A percentile compares a stretch with the other conserved stretches of the same genome.
phyloP scores from a whole-genome alignment of 2,113 vertebrate species.

The Oryzias woworae region DNA sequence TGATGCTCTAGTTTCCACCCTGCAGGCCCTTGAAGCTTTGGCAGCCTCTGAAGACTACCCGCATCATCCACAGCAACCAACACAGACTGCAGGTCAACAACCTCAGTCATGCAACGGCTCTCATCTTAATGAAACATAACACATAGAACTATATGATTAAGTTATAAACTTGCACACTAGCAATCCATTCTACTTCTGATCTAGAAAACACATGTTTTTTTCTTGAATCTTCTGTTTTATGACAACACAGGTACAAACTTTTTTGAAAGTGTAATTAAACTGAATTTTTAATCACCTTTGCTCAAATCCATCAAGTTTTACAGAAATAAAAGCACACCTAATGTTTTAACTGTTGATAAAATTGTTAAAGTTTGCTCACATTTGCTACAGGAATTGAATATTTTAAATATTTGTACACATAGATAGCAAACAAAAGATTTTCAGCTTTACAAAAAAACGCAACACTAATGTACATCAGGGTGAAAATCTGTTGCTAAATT shows the following conservation, averaged over 20 bases:
- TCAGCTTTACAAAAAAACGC: no score
- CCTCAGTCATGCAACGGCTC: conserved; percentile 55
- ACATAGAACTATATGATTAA: background rate
- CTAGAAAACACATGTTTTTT: conserved; percentile 6
- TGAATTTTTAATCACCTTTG: no score
- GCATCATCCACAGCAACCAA: conserved; percentile 85
- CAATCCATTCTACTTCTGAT: background rate
- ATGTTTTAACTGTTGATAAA: no score
- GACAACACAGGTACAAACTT: no score
- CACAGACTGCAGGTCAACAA: conserved; percentile 93
- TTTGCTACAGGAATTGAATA: no score
- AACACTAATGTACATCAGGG: no score
- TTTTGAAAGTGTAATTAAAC: no score
- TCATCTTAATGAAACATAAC: conserved; percentile 24
- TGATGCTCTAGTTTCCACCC: conserved; percentile 95
- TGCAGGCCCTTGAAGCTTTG: conserved; percentile 95
- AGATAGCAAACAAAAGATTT: no score
- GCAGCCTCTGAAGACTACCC: conserved; percentile 96
- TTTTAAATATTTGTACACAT: no score
- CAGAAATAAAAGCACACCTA: no score
- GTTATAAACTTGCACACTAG: conserved; percentile 8
- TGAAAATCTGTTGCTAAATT: background rate
- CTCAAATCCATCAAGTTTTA: no score
- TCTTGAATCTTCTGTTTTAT: background rate
- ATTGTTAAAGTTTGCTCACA: no score